These are phyloP conservation scores for Aphaenogaster rudis DNA, from an alignment of 1,140 invertebrate species.

Conservation along the genomic window DNA sequence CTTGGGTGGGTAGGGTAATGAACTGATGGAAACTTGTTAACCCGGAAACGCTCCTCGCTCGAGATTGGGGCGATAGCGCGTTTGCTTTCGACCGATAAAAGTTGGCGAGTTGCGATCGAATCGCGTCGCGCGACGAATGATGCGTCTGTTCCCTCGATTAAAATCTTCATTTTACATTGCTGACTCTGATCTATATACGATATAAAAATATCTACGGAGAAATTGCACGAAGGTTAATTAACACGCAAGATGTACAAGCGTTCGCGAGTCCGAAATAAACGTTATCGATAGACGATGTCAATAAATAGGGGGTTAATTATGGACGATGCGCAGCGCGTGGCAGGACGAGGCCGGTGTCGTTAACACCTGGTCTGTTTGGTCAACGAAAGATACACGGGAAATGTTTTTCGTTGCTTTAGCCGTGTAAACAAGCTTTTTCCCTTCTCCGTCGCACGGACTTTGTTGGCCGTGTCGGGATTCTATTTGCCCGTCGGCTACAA, in stretches of 20 bases:
- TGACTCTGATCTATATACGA: background rate
- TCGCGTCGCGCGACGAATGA: background rate
- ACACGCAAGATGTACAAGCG: background rate
- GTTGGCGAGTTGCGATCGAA: slow-evolving; percentile 2
- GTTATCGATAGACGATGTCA: background rate
- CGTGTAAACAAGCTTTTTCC: slow-evolving; percentile 48
- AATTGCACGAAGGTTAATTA: background rate
- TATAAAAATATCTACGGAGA: background rate
- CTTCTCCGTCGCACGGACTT: slow-evolving; percentile 26
- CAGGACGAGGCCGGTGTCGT: slow-evolving; percentile 21
- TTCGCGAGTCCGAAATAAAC: background rate
- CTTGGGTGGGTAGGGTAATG: slow-evolving; percentile 55
- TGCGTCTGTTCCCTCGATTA: slow-evolving; percentile 12
- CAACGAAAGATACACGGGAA: slow-evolving; percentile 46
- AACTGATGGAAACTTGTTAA: slow-evolving; percentile 65
- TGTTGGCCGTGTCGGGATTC: slow-evolving; percentile 53
- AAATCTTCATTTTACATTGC: background rate
- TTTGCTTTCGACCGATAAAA: slow-evolving; percentile 43
- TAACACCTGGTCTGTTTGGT: slow-evolving; percentile 47
- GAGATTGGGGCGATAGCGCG: slow-evolving; percentile 60
- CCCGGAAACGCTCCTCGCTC: slow-evolving; percentile 34
- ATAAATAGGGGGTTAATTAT: slow-evolving; percentile 17
- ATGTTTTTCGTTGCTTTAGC: slow-evolving; percentile 59
- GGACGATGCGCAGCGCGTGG: background rate
- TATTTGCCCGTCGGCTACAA: slow-evolving; percentile 71